Evolutionary conservation across 2,888 invertebrate species (phyloP), one percentile per base, ranked within the genome.

Genomic region (Marronus borbonicus): DNA sequence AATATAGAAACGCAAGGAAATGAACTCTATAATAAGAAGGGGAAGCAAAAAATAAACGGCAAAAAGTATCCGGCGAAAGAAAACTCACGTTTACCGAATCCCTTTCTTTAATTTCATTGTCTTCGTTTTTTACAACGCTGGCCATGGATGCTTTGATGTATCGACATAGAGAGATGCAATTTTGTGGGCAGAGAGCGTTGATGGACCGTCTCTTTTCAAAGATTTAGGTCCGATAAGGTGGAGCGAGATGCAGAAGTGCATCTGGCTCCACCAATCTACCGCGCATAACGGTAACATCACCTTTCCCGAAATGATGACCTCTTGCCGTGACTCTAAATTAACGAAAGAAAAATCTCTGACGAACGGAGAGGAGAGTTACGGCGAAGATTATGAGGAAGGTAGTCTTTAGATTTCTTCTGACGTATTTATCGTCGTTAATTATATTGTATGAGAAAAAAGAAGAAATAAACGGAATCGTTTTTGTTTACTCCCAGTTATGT

Each of bases 281-380:
- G 58, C 17, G 44, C 39, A 60, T 72, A 72, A 72, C 72, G 72
- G 72, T 72, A 72, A 72, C 72, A 17, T 72, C 72, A 72, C 72
- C 72, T 72, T 72, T 72, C 60, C 60, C 72, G 20, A 72, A 72
- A 60, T 60, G 44, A 60, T 72, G 72, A 72, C 72, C 72, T 72
- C 60, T 70, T 72, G 17, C 39, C 72, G 72, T 60, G 72, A 24
- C 44, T 58, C 44, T 14, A 39, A 60, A 20, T 60, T 52, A 58
- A 72, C 58, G 24, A 36, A 17, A 20, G 70, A 58, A 60, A 72
- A 72, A 68, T 14, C 28, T 68, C 68, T 49, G 14, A 39, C 39
- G 72, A 5, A 39, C 39, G 60, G 39, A 72, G 20, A 60, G 39
- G 72, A 60, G 39, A 58, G 12, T 55, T 72, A 72, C n/a, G 39